These are phyloP conservation scores for Daphoenositta chrysoptera DNA, from an alignment of 2,113 vertebrate genomes.

Conservation along the genomic window DNA sequence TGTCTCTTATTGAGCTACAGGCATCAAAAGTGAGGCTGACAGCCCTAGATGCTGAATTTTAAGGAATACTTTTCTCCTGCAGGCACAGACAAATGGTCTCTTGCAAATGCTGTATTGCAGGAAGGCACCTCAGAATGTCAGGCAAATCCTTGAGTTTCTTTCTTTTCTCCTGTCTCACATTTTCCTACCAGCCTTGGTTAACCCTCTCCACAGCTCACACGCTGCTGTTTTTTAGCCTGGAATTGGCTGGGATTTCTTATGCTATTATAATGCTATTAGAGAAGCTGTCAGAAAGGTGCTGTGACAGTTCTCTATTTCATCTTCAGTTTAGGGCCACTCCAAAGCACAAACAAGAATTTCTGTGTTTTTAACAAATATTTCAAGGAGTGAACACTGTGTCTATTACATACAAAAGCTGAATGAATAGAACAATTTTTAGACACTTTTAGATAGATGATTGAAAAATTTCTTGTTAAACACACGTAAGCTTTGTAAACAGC, in stretches of 20 bases:
- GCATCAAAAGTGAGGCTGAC: constrained; percentile 36
- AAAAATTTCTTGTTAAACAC: background rate
- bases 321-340: background rate
- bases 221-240: background rate
- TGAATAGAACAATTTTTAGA: background rate
- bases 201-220: background rate
- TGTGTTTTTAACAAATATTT: background rate
- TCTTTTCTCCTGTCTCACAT: background rate
- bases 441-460: background rate
- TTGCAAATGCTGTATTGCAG: background rate
- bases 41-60: constrained; percentile 17
- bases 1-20: constrained; percentile 30
- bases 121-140: background rate
- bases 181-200: background rate
- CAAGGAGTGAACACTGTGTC: background rate
- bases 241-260: background rate
- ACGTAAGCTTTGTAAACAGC: background rate
- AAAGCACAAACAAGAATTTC: background rate
- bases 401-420: background rate
- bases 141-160: background rate
- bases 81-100: background rate
- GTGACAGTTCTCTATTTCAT: background rate
- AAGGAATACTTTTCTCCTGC: constrained; percentile 24
- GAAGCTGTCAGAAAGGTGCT: background rate
- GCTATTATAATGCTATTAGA: background rate